Evolutionary conservation across 2,888 invertebrate species (phyloP).

Genomic region (Pimpla rufipes): DNA sequence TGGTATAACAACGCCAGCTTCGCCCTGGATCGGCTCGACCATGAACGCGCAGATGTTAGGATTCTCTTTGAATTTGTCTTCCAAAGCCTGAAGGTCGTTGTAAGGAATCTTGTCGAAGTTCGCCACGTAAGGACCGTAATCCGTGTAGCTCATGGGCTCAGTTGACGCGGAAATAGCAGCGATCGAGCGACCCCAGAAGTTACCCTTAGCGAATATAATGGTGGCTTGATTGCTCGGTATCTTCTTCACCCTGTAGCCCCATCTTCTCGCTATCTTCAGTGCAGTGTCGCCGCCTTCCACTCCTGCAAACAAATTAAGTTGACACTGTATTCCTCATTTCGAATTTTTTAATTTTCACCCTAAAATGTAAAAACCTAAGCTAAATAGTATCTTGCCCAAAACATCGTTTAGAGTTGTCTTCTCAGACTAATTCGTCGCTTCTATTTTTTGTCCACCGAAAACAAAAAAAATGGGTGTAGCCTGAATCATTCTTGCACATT

Average conservation of each 20-base stretch:
- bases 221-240: slow-evolving; percentile 90
- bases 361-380: too few species aligned
- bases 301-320: slow-evolving; percentile 84
- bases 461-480: too few species aligned
- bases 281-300: slow-evolving; percentile 94
- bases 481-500: too few species aligned
- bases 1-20: slow-evolving; percentile 93
- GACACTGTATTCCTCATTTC: too few species aligned
- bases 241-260: slow-evolving; percentile 92
- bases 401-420: too few species aligned
- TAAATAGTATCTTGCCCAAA: too few species aligned
- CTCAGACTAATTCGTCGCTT: background rate
- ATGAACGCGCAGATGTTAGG: slow-evolving; percentile 92
- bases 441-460: background rate
- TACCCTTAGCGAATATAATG: slow-evolving; percentile 91
- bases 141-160: slow-evolving; percentile 89
- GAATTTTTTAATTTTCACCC: too few species aligned
- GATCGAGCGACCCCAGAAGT: slow-evolving; percentile 94
- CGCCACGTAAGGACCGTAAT: slow-evolving; percentile 93
- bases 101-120: slow-evolving; percentile 91
- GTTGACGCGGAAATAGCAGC: slow-evolving; percentile 93
- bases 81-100: slow-evolving; percentile 90
- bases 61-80: slow-evolving; percentile 87
- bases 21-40: slow-evolving; percentile 96
- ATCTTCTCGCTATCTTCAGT: slow-evolving; percentile 92